Conservation (phyloP, 2,113 vertebrate genomes). For the Myxocyprinus asiaticus region DNA sequence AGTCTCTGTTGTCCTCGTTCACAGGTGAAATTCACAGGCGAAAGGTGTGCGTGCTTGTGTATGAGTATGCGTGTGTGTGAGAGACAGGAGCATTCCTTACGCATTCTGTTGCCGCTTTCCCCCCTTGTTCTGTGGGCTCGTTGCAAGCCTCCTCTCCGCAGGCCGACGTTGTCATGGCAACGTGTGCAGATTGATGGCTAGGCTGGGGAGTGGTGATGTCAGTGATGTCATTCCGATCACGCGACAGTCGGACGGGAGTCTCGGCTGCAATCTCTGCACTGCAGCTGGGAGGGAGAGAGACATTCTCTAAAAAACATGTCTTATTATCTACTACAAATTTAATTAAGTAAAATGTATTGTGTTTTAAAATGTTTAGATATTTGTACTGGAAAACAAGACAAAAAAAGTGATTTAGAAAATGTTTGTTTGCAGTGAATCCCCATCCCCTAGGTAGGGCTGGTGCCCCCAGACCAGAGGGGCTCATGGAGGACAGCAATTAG, state of each 20-base stretch:
- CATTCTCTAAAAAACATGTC: too few species aligned
- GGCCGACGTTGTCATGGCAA: conserved; percentile 81
- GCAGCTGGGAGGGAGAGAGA: conserved; percentile 75
- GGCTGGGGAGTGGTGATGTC: conserved; percentile 72
- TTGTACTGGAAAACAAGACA: too few species aligned
- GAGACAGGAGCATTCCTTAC: conserved; percentile 69
- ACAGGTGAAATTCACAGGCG: conserved; percentile 10
- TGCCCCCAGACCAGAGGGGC: conserved; percentile 27
- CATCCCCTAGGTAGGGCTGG: conserved; percentile 43
- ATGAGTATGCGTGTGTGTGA: conserved; percentile 6
- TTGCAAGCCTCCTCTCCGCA: conserved; percentile 73
- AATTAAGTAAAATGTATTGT: too few species aligned
- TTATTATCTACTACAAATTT: too few species aligned
- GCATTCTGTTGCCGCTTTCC: conserved; percentile 72
- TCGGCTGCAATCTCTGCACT: conserved; percentile 80
- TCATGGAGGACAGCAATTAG: conserved; percentile 60
- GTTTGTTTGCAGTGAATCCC: conserved; percentile 27
- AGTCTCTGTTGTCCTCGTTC: conserved; percentile 11
- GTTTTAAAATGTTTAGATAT: too few species aligned
- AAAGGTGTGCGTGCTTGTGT: background rate
- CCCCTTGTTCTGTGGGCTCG: conserved; percentile 65
- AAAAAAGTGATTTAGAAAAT: too few species aligned
- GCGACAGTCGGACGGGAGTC: conserved; percentile 74
- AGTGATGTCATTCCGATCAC: conserved; percentile 74
- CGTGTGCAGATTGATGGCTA: conserved; percentile 72